Conservation (phyloP, 2,888 invertebrate species). For the Archips crataeganus region DNA sequence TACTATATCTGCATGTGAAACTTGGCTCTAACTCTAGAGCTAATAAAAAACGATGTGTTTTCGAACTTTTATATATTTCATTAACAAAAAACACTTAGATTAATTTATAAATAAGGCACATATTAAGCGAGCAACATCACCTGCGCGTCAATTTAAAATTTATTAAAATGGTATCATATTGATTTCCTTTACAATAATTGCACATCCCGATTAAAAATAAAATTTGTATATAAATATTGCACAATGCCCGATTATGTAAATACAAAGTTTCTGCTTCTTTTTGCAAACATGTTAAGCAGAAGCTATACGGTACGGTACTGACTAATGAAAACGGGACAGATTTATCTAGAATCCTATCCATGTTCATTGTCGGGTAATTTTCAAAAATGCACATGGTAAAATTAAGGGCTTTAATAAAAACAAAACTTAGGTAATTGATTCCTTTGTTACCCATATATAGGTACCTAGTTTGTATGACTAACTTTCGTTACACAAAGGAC, state of each 20-base stretch:
- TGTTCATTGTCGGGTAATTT: not conserved
- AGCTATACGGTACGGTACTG: not conserved
- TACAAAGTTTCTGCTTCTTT: too few species aligned
- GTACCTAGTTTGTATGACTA: too few species aligned
- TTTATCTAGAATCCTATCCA: too few species aligned
- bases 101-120: constrained; percentile 40
- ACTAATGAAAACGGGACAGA: too few species aligned
- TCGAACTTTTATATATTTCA: not conserved
- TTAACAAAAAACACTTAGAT: constrained; percentile 30
- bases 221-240: constrained; percentile 35
- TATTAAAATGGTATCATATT: constrained; percentile 1
- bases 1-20: too few species aligned
- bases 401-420: too few species aligned
- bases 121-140: constrained; percentile 31
- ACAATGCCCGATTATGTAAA: constrained; percentile 31
- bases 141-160: not conserved
- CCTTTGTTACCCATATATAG: too few species aligned
- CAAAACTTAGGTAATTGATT: too few species aligned
- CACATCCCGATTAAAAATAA: constrained; percentile 44
- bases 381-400: too few species aligned
- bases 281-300: not conserved
- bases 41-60: not conserved
- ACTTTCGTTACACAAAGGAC: too few species aligned
- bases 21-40: too few species aligned
- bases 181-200: constrained; percentile 40